Conservation (phyloP, 1,140 invertebrate genomes). For the Drosophila pachea region DNA sequence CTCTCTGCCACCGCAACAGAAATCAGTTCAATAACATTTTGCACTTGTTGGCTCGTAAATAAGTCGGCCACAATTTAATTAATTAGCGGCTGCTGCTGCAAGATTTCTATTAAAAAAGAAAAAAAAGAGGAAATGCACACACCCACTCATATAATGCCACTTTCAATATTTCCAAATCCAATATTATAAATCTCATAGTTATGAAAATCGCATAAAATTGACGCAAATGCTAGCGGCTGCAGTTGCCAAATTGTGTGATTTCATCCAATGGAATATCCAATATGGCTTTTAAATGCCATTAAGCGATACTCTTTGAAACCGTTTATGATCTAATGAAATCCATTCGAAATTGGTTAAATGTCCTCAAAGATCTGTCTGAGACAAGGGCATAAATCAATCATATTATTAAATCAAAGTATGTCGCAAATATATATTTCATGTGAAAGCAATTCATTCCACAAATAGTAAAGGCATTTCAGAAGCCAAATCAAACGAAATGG, state of each 20-base stretch:
- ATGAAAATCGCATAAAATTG: constrained; percentile 35
- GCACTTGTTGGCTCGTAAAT: constrained; percentile 67
- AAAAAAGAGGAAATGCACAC: too few relatives aligned
- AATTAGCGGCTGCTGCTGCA: constrained; percentile 71
- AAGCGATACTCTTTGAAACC: too few relatives aligned
- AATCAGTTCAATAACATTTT: constrained; percentile 75
- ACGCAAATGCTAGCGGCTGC: constrained; percentile 38
- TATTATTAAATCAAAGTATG: neutral
- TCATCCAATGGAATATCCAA: too few relatives aligned
- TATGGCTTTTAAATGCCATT: too few relatives aligned
- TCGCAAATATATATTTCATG: neutral
- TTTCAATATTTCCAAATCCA: constrained; percentile 26
- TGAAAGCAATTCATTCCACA: constrained; percentile 45
- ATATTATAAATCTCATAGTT: constrained; percentile 14
- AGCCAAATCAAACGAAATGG: constrained; percentile 49
- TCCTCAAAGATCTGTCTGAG: neutral
- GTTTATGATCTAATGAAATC: too few relatives aligned
- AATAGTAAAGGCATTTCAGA: constrained; percentile 58
- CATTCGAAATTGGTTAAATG: constrained; percentile 13
- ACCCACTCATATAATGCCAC: constrained; percentile 7
- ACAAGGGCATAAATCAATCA: neutral
- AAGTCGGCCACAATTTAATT: constrained; percentile 67
- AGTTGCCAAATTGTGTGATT: constrained; percentile 15
- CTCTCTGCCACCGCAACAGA: constrained; percentile 41
- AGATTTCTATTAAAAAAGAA: constrained; percentile 35